These are phyloP conservation scores for Muraenolepis orangiensis DNA, from an alignment of 2,797 vertebrate species.

Conservation along the genomic window DNA sequence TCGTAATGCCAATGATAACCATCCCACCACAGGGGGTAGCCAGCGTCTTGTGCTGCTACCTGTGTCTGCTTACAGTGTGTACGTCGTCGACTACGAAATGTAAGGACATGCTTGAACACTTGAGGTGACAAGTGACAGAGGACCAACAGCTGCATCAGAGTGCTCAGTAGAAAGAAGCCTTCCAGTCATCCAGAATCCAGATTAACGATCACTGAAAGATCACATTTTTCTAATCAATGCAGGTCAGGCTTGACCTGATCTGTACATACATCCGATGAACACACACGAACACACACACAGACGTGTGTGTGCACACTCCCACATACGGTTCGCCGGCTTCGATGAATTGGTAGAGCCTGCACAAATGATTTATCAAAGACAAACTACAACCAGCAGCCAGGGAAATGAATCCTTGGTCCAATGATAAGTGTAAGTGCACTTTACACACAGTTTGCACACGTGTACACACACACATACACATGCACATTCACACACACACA, in stretches of 20 bases:
- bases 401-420: conserved; percentile 7
- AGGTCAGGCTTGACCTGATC: conserved; percentile 49
- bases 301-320: too few species aligned
- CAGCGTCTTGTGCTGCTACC: neutral
- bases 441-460: too few species aligned
- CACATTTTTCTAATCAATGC: conserved; percentile 49
- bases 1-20: neutral
- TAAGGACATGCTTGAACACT: neutral
- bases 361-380: conserved; percentile 5
- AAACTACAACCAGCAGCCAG: conserved; percentile 1
- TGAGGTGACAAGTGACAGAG: too few species aligned
- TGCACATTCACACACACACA: neutral
- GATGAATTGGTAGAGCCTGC: neutral
- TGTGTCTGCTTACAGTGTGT: neutral
- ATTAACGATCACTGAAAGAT: conserved; percentile 46
- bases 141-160: neutral
- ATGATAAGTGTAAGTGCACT: conserved; percentile 4
- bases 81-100: neutral
- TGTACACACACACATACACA: neutral
- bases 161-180: conserved; percentile 34
- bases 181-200: conserved; percentile 49
- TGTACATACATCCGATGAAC: conserved; percentile 55
- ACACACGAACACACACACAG: neutral
- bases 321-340: neutral
- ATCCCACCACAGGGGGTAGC: neutral